These are phyloP conservation scores for Suillia variegata DNA, from an alignment of 2,888 invertebrate genomes.

Conservation along the genomic window DNA sequence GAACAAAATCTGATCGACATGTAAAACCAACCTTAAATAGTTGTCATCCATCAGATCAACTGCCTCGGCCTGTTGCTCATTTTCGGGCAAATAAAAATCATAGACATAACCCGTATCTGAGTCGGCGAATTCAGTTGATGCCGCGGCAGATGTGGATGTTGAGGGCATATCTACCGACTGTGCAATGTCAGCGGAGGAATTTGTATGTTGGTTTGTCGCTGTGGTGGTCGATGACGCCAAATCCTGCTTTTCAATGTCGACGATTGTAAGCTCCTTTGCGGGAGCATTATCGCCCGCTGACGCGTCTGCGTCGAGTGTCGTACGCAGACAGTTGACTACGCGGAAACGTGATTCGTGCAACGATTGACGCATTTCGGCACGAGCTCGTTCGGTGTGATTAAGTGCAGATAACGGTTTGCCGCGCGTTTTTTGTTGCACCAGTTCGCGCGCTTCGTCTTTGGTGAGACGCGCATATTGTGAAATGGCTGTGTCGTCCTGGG, in stretches of 20 bases:
- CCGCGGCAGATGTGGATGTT: constrained; percentile 22
- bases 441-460: constrained; percentile 62
- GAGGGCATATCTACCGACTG: not conserved
- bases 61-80: constrained; percentile 62
- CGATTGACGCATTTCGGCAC: constrained; percentile 61
- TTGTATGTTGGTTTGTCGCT: constrained; percentile 8
- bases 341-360: constrained; percentile 66
- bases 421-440: constrained; percentile 61
- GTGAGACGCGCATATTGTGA: constrained; percentile 61
- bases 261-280: constrained; percentile 61
- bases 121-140: constrained; percentile 30
- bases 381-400: constrained; percentile 61
- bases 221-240: constrained; percentile 22
- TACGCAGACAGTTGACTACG: constrained; percentile 67
- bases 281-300: constrained; percentile 41
- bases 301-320: constrained; percentile 44
- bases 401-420: constrained; percentile 51
- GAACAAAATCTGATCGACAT: constrained; percentile 56
- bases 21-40: constrained; percentile 61
- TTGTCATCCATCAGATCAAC: constrained; percentile 58
- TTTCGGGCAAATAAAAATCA: constrained; percentile 68
- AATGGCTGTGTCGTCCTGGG: constrained; percentile 63
- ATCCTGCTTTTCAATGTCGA: constrained; percentile 65
- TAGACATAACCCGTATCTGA: constrained; percentile 65
- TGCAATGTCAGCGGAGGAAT: constrained; percentile 14